Evolutionary conservation across 2,113 vertebrate species (phyloP).

Genomic region (Scalopus aquaticus): DNA sequence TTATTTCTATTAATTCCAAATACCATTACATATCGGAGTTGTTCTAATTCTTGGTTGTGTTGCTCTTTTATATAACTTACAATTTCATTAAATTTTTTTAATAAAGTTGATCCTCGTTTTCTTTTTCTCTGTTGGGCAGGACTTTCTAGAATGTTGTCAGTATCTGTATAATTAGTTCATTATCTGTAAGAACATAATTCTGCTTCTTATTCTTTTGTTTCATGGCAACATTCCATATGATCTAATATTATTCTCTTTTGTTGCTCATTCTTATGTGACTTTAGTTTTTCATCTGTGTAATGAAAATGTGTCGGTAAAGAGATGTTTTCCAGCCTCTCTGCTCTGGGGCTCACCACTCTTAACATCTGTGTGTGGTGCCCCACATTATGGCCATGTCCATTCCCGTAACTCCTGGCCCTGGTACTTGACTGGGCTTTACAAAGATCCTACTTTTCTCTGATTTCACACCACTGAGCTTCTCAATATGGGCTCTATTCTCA

Average conservation of each 20-base stretch:
- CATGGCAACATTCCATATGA: neutral
- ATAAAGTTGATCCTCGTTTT: neutral
- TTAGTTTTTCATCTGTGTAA: neutral
- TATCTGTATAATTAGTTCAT: neutral
- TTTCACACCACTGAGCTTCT: neutral
- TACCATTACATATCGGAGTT: neutral
- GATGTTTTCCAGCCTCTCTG: neutral
- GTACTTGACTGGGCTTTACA: neutral
- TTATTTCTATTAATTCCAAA: neutral
- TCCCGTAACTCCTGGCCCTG: neutral
- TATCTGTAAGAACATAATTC: neutral
- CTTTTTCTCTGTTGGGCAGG: neutral
- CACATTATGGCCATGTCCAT: neutral
- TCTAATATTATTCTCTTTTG: neutral
- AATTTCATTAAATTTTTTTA: neutral
- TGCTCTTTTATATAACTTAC: neutral
- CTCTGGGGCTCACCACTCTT: neutral
- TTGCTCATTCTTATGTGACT: neutral
- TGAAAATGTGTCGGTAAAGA: neutral
- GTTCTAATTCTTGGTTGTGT: neutral
- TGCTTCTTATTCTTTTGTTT: neutral
- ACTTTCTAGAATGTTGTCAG: neutral
- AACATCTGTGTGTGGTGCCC: neutral
- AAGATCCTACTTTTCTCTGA: neutral
- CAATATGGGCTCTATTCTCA: neutral